Percentiles rank a stretch among this genome's conserved stretches.
Evolutionary conservation across 2,888 invertebrate species (phyloP).

Genomic region (Periphyllus acericola): DNA sequence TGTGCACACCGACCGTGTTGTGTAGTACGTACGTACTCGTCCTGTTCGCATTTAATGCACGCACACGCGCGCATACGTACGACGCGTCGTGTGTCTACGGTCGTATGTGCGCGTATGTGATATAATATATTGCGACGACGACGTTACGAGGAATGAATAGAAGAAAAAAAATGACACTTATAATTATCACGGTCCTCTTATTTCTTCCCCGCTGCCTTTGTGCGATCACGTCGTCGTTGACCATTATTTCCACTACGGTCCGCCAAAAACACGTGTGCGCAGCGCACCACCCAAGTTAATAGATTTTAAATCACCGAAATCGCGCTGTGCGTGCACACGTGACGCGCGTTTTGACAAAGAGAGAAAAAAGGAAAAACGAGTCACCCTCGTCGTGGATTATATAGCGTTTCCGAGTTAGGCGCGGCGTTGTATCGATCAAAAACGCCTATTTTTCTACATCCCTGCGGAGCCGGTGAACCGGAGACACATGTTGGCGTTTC

Average conservation of each 20-base stretch:
- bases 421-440: conserved; percentile 19
- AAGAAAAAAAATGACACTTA: not conserved
- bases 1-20: not conserved
- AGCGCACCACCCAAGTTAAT: not conserved
- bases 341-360: not conserved
- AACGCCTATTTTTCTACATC: conserved; percentile 6
- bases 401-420: not conserved
- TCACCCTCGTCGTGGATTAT: not conserved
- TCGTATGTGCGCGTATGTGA: not conserved
- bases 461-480: not conserved
- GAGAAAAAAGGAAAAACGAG: not conserved
- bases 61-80: not conserved
- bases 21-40: not conserved
- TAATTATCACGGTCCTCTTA: not conserved
- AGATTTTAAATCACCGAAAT: not conserved
- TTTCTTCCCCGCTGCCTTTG: not conserved
- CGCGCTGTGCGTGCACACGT: not conserved
- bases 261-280: conserved; percentile 9
- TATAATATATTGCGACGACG: not conserved
- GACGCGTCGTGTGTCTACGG: not conserved
- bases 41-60: not conserved
- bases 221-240: not conserved
- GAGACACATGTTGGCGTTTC: conserved; percentile 8
- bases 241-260: not conserved
- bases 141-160: not conserved